Percentiles rank a stretch among this genome's conserved stretches.
Evolutionary conservation across 2,113 vertebrate species (phyloP).

Genomic region (crab-eating macaque (Macaca fascicularis)): DNA sequence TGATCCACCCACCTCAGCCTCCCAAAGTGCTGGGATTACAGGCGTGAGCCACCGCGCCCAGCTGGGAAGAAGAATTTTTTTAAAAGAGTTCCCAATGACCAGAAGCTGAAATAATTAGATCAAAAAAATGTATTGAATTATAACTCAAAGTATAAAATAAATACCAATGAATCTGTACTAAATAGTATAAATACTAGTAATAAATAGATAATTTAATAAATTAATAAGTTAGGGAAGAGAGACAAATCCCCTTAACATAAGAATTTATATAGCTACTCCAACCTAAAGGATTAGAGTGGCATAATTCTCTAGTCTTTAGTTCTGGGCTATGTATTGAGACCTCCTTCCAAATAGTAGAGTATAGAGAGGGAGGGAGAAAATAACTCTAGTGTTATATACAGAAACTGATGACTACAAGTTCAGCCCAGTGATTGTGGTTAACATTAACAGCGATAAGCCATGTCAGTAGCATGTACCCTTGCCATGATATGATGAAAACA

Average conservation of each 20-base stretch:
- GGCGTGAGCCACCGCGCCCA: accelerated
- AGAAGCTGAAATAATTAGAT: neutral
- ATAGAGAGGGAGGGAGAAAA: neutral
- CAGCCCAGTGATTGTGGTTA: neutral
- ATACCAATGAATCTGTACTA: neutral
- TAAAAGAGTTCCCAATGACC: neutral
- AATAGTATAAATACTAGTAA: neutral
- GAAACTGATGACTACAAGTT: neutral
- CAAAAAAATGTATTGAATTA: neutral
- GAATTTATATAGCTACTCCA: neutral
- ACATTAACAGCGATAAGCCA: neutral
- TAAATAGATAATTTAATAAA: neutral
- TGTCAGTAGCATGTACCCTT: neutral
- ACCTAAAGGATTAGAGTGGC: neutral
- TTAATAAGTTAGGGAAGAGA: neutral
- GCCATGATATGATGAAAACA: neutral
- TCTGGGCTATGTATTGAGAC: neutral
- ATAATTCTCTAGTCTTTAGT: neutral
- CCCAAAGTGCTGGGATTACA: too few species aligned
- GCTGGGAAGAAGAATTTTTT: neutral
- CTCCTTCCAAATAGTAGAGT: neutral
- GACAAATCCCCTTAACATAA: neutral
- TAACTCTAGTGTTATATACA: neutral
- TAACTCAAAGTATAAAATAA: neutral
- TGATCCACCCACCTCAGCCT: too few species aligned